Percentiles rank a stretch among this genome's conserved stretches.
Conservation (phyloP, 2,888 invertebrate species). For the Calliphora vomitoria region DNA sequence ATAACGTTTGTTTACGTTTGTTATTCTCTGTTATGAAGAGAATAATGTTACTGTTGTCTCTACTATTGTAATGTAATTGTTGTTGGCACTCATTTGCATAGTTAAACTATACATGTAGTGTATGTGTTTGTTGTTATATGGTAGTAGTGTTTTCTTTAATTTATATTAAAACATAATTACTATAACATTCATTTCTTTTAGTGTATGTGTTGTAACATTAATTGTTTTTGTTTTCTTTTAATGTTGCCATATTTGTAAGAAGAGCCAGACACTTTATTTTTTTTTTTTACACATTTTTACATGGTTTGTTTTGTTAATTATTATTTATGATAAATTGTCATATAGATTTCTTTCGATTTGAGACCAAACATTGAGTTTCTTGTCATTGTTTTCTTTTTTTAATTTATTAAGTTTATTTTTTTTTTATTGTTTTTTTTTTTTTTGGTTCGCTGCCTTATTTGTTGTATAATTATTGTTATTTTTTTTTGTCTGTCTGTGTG, state of each 20-base stretch:
- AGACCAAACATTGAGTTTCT: constrained; percentile 10
- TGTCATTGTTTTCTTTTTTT: background rate
- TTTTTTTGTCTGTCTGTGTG: background rate
- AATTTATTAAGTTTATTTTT: constrained; percentile 16
- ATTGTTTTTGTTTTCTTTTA: background rate
- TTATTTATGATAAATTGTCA: constrained; percentile 25
- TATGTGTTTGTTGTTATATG: too few species aligned
- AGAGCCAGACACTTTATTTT: background rate
- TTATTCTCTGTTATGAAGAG: too few species aligned
- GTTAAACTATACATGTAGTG: too few species aligned
- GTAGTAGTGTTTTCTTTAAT: too few species aligned
- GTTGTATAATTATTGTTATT: background rate
- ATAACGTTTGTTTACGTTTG: too few species aligned
- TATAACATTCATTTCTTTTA: background rate
- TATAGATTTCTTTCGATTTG: background rate
- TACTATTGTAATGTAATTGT: too few species aligned
- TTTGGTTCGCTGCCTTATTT: constrained; percentile 33
- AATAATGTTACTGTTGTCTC: too few species aligned
- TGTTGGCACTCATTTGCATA: too few species aligned
- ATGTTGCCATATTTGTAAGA: constrained; percentile 12
- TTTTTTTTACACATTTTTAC: constrained; percentile 8
- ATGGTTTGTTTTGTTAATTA: constrained; percentile 43
- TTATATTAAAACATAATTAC: too few species aligned
- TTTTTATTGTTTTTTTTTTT: constrained; percentile 22
- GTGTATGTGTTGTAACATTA: background rate